Evolutionary conservation across 2,113 vertebrate genomes (phyloP).

Genomic region (Octodon degus): DNA sequence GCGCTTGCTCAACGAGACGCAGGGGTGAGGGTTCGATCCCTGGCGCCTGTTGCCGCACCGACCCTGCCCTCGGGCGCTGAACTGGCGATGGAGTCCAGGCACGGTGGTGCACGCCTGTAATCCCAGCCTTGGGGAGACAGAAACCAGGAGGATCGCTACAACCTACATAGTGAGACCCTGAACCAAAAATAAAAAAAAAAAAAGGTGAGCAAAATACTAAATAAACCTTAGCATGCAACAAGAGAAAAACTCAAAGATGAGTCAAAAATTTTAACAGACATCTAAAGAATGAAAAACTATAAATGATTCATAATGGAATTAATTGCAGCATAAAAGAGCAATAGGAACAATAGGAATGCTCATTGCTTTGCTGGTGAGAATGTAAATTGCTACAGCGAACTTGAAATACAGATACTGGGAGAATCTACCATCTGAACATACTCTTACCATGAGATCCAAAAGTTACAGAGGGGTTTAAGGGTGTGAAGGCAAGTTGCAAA

Average conservation of each 20-base stretch:
- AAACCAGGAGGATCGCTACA: no score
- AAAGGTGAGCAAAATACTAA: not conserved
- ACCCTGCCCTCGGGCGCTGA: no score
- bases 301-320: not conserved
- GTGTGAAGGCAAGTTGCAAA: not conserved
- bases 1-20: no score
- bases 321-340: not conserved
- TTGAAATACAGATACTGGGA: not conserved
- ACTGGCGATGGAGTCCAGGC: no score
- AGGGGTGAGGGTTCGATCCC: no score
- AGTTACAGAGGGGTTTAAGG: not conserved
- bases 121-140: no score
- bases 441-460: not conserved
- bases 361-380: not conserved
- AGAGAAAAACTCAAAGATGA: not conserved
- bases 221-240: not conserved
- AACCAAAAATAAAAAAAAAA: no score
- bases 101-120: no score
- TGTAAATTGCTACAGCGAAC: not conserved
- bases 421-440: not conserved
- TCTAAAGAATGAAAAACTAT: not conserved
- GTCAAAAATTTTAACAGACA: not conserved
- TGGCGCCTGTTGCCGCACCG: fast-evolving
- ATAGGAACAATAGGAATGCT: not conserved
- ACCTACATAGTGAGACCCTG: no score